These are phyloP conservation scores for Nebria brevicollis DNA, from an alignment of 2,888 invertebrate genomes.

Conservation along the genomic window DNA sequence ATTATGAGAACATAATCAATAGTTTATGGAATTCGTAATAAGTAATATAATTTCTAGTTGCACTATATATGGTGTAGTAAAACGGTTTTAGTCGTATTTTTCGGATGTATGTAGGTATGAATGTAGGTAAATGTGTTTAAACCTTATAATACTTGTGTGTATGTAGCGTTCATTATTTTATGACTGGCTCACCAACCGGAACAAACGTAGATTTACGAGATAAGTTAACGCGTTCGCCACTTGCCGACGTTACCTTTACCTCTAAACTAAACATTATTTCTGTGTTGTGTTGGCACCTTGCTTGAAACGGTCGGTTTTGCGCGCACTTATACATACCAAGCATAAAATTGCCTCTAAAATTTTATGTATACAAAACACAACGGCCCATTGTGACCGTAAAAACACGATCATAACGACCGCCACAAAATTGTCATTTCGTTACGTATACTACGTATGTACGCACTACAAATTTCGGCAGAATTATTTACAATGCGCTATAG, in stretches of 20 bases:
- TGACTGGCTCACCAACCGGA: conserved; percentile 3
- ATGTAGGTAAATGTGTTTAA: too few species aligned
- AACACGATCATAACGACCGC: conserved; percentile 11
- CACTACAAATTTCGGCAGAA: background rate
- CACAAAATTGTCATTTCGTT: conserved; percentile 7
- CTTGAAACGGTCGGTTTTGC: conserved; percentile 1
- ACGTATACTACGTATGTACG: background rate
- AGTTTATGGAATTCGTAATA: background rate
- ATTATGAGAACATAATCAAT: background rate
- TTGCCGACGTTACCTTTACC: background rate
- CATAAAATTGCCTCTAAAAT: conserved; percentile 22
- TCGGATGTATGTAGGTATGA: too few species aligned
- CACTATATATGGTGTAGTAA: background rate
- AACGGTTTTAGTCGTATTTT: background rate
- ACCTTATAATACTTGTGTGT: too few species aligned
- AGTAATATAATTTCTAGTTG: background rate
- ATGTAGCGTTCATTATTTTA: conserved; percentile 8
- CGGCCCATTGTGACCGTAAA: conserved; percentile 13
- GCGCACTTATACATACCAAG: conserved; percentile 4
- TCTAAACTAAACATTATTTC: conserved; percentile 5
- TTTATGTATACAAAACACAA: conserved; percentile 20
- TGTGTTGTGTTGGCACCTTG: background rate
- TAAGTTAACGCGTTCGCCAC: conserved; percentile 12
- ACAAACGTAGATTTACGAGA: conserved; percentile 16
- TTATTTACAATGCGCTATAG: too few species aligned